Base-by-base conservation (phyloP, 2,888 invertebrate species). In the Tetheella fluctuosa region DNA sequence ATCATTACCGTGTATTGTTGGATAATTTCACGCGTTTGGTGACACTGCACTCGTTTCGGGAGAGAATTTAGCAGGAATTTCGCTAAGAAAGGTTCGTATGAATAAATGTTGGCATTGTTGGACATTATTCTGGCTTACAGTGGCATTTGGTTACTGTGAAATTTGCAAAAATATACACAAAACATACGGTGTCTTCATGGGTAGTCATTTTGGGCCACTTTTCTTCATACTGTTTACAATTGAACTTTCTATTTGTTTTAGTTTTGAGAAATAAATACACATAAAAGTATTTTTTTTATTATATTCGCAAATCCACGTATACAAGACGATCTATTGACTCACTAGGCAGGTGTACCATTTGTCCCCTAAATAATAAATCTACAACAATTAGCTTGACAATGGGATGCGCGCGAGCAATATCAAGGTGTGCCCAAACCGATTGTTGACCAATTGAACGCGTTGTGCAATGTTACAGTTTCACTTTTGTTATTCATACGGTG, bases 21-120 rank as follows among this genome's bases (percentile, higher is more conserved):
- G 76, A 80, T 85, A 90, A 91, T 91, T 91, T 90, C 89, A 91
- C 90, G 90, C 91, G 79, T 89, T 90, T 88, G 88, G 85, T 82
- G 89, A 89, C 88, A 89, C 88, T 89, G 86, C 88, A 86, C 89
- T 86, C 88, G 85, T 82, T 86, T 84, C 81, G 79, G 83, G 76
- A 83, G 61, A 71, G 83, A 87, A 84, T 89, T 90, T 88, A 88
- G 84, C 84, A 80, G 83, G 86, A 86, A 86, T 81, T 81, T 69
- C 71, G 70, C 70, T 74, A 77, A 69, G 79, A 85, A 84, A 75
- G 83, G 81, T 75, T 78, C 78, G 80, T 74, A 76, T 80, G 79
- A 76, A 79, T 79, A 78, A 80, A 81, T 65, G 76, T 71, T 67
- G 58, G 67, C 67, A 79, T 80, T 84, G 79, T 81, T 72, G 71